A percentile compares a stretch with the other conserved stretches of the same genome.
These are phyloP conservation scores for Molothrus aeneus DNA, from an alignment of 2,797 vertebrate species.

Conservation along the genomic window DNA sequence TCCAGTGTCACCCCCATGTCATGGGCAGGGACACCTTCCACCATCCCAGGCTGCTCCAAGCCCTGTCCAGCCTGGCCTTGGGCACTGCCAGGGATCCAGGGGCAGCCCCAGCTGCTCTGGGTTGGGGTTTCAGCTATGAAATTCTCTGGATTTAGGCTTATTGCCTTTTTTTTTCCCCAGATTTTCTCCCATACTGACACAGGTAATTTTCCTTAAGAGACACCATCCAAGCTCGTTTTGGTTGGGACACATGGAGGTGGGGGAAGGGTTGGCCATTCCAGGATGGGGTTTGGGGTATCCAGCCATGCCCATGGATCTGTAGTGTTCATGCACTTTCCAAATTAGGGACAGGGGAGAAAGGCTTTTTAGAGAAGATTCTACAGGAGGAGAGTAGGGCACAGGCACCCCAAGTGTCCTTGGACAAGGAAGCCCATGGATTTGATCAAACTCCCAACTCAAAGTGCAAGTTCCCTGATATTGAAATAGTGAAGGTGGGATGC, in stretches of 20 bases:
- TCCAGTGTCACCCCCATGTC: not conserved
- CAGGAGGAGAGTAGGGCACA: not conserved
- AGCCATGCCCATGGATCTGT: not conserved
- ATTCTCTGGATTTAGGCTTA: not conserved
- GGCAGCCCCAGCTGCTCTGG: not conserved
- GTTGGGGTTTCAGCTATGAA: not conserved
- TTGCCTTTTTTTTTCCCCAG: not conserved
- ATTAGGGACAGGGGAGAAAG: rapidly evolving
- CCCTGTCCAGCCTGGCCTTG: not conserved
- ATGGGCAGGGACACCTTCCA: not conserved
- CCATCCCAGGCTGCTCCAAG: rapidly evolving
- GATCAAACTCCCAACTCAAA: not conserved
- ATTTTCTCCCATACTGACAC: not conserved
- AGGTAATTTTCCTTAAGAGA: not conserved
- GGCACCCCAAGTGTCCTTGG: not conserved
- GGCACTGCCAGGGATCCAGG: not conserved
- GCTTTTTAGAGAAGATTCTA: not conserved
- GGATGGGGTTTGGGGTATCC: not conserved
- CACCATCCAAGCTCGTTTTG: not conserved
- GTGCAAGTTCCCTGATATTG: not conserved
- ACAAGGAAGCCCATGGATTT: not conserved
- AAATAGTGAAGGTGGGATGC: not conserved
- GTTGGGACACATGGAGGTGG: not conserved
- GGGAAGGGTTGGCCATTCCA: not conserved
- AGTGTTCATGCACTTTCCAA: not conserved